phyloP scores from a whole-genome alignment of 2,797 vertebrate genomes.

The Eutrigla gurnardus region DNA sequence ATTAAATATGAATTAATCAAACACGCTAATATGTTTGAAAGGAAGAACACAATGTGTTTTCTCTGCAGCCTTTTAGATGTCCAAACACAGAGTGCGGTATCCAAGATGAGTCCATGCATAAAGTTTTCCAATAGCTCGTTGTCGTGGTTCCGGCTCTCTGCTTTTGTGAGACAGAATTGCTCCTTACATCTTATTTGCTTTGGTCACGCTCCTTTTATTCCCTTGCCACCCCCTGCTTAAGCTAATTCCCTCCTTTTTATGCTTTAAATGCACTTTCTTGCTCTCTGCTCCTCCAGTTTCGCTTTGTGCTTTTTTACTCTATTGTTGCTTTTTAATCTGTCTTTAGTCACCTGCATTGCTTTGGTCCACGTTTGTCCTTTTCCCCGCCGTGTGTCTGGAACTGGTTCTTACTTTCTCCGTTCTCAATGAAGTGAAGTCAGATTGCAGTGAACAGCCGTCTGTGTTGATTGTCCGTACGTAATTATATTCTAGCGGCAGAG shows the following conservation, averaged over 20 bases:
- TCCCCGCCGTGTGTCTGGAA: slow-evolving; percentile 9
- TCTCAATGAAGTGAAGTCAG: slow-evolving; percentile 19
- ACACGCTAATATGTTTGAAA: not conserved
- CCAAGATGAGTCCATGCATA: not conserved
- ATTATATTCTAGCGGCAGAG: slow-evolving; percentile 5
- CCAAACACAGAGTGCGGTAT: not conserved
- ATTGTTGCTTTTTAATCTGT: slow-evolving; percentile 30
- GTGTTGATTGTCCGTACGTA: slow-evolving; percentile 19
- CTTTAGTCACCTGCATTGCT: slow-evolving; percentile 10
- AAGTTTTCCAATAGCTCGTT: not conserved
- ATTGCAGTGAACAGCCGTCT: slow-evolving; percentile 10
- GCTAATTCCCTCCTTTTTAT: slow-evolving; percentile 9
- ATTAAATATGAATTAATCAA: not conserved
- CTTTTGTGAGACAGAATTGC: slow-evolving; percentile 23
- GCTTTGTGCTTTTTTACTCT: slow-evolving; percentile 18
- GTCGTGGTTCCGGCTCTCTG: not conserved
- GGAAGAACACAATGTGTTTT: not conserved
- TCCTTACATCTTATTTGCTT: slow-evolving; percentile 35
- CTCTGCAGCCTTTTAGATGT: not conserved
- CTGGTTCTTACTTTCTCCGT: slow-evolving; percentile 3
- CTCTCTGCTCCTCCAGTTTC: slow-evolving; percentile 18
- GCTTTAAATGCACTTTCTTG: slow-evolving; percentile 25
- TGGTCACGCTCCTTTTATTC: slow-evolving; percentile 38
- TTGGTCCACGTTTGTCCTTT: not conserved
- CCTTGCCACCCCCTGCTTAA: slow-evolving; percentile 27